These are phyloP conservation scores for Doris montereyensis DNA, from an alignment of 2,888 invertebrate species.

Conservation along the genomic window DNA sequence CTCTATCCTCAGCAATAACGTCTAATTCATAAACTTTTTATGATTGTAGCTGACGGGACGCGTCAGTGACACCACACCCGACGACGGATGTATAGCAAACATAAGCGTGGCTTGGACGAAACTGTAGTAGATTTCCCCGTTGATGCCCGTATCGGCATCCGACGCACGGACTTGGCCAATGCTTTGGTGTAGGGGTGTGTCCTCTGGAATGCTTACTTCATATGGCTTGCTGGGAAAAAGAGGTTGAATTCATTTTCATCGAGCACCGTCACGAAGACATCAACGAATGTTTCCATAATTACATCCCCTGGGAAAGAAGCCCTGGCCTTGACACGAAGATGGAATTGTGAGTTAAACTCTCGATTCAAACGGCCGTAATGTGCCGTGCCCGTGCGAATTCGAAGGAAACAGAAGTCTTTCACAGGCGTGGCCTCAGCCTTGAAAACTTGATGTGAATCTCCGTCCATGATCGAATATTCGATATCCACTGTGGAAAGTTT, in stretches of 20 bases:
- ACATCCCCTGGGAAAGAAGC: constrained; percentile 73
- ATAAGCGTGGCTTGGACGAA: constrained; percentile 81
- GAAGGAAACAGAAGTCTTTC: constrained; percentile 95
- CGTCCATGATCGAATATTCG: constrained; percentile 88
- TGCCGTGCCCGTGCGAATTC: constrained; percentile 89
- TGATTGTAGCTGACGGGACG: constrained; percentile 82
- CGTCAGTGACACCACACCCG: constrained; percentile 88
- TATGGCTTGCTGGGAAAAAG: constrained; percentile 90
- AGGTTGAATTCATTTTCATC: constrained; percentile 86
- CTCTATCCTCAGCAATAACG: constrained; percentile 90
- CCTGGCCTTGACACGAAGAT: constrained; percentile 83
- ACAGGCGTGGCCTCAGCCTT: constrained; percentile 90
- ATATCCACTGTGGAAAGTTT: constrained; percentile 74
- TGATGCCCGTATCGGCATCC: constrained; percentile 95
- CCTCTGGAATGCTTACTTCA: constrained; percentile 88
- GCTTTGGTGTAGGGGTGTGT: constrained; percentile 87
- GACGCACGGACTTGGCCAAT: constrained; percentile 84
- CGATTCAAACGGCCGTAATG: constrained; percentile 91
- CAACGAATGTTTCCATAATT: constrained; percentile 55
- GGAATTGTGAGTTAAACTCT: constrained; percentile 89
- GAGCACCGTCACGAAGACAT: constrained; percentile 75
- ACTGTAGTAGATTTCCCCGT: constrained; percentile 97
- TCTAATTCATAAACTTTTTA: constrained; percentile 82
- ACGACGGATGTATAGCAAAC: constrained; percentile 94
- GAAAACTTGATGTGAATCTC: constrained; percentile 90